Percentiles rank a stretch among this genome's conserved stretches.
Conservation (phyloP, 2,888 invertebrate species). For the Pantelozetes paolii region DNA sequence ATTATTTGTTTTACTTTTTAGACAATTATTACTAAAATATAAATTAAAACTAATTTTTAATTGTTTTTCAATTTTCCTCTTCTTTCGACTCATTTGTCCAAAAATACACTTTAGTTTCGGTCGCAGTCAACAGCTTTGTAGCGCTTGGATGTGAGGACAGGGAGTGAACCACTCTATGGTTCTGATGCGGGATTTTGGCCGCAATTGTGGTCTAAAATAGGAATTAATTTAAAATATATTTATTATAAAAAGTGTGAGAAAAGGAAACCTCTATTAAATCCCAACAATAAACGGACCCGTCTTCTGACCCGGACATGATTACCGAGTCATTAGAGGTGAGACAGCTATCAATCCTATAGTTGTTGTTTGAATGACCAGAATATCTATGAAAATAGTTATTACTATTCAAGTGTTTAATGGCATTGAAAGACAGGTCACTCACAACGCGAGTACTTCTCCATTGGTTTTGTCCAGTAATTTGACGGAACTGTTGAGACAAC, state of each 20-base stretch:
- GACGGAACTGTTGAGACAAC: constrained; percentile 75
- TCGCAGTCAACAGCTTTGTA: constrained; percentile 67
- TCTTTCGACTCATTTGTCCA: constrained; percentile 58
- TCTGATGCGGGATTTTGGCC: constrained; percentile 52
- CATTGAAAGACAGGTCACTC: constrained; percentile 48
- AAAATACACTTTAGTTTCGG: constrained; percentile 66
- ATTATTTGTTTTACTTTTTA: constrained; percentile 11
- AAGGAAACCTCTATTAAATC: constrained; percentile 67
- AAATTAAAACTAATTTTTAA: background rate
- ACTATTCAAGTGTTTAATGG: constrained; percentile 10
- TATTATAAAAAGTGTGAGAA: constrained; percentile 22
- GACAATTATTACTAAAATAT: background rate
- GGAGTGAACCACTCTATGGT: constrained; percentile 68
- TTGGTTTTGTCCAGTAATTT: constrained; percentile 82
- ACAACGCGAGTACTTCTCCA: constrained; percentile 70
- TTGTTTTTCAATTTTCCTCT: background rate
- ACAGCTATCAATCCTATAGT: constrained; percentile 80
- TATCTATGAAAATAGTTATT: constrained; percentile 59
- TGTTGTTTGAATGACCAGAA: constrained; percentile 72
- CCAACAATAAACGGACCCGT: constrained; percentile 81
- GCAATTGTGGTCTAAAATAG: constrained; percentile 54
- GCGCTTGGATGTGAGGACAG: constrained; percentile 74
- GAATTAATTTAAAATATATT: background rate
- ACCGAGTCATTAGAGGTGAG: constrained; percentile 77
- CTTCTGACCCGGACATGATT: constrained; percentile 82